Evolutionary conservation across 1,140 invertebrate genomes (phyloP), one percentile per base, ranked within the genome.

Genomic region (Drosophila sucinea): DNA sequence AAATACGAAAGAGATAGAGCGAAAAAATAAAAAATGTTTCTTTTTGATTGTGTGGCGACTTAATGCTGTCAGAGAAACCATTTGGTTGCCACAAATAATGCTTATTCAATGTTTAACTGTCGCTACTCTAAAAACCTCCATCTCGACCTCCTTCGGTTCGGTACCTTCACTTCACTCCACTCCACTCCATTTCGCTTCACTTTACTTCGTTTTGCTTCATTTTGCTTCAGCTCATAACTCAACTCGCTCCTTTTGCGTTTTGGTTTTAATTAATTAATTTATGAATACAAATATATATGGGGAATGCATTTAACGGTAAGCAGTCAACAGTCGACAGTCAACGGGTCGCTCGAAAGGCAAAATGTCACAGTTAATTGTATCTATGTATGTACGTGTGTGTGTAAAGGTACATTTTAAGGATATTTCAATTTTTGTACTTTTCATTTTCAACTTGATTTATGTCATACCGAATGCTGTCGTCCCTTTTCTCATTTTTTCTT

Each of bases 221-320:
- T 17, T 17, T 23, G 6, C 6, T 25, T 7, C 23, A 30, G 10
- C 40, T 60, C 71, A 75, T 75, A 61, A 72, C 33, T 64, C 66
- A 70, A 61, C 61, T 51, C n/a, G 56, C 66, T 55, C 17, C 41
- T 58, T 63, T 58, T 33, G 40, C 41, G 60, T 63, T 73, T 70
- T 70, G 61, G 65, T 68, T 76, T 79, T 79, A 76, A 79, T 79
- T 79, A 77, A 79, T 79, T 79, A 79, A 79, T 79, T 79, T 79
- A 79, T 79, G 77, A 79, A 79, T 77, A 77, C 63, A 64, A 74
- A 67, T 64, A 47, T 25, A 51, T 51, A 38, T 35, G 5, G 8
- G 25, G 56, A 6, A 71, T 47, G 60, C 60, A 64, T 29, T 60
- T 79, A 79, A 79, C 70, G 77, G 73, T 77, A 70, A 72, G 41